Evolutionary conservation across 1,140 invertebrate genomes (phyloP), one percentile per base, ranked within the genome.

Genomic region (Bombus breviceps): DNA sequence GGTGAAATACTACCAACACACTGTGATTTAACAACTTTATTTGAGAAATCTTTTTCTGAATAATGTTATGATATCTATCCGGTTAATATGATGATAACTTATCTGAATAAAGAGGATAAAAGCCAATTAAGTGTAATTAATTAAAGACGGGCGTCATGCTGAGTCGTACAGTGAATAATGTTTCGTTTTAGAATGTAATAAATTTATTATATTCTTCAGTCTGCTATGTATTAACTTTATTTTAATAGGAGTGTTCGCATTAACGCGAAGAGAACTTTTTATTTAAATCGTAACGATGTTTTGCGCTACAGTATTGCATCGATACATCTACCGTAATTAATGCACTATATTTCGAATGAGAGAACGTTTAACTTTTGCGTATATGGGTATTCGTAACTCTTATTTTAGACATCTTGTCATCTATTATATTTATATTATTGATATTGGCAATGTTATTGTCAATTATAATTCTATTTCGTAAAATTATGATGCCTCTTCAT

Each of bases 21-120:
- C 53, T 47, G 43, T 34, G 71, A 77, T 83, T 90, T 90, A 89
- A 86, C 88, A 88, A 88, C 79, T 89, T 71, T 79, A 90, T 90
- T 83, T 68, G 43, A 62, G 69, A 66, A 79, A 87, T 69, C 69
- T 80, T 75, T 62, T 76, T 83, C 39, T 12, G 41, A 43, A 34
- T 68, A 62, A 74, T 66, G 57, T 57, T 41, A 71, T 25, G n/a
- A 53, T n/a, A 18, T 13, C 28, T 37, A 15, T 57, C 4, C 62
- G 9, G 18, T 25, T 15, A 41, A 39, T 76, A 76, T 2, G 34
- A 18, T 15, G 25, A 62, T 78, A 39, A 12, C 37, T 41, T 32
- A 76, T 28, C 12, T 9, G 34, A 22, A 34, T 53, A 74, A 32
- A 74, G 12, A 34, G 1, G 4, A 10, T 76, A 8, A 28, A 53